A percentile compares a stretch with the other conserved stretches of the same genome.
phyloP scores from a whole-genome alignment of 2,797 vertebrate genomes.

The Pantherophis alleghaniensis region DNA sequence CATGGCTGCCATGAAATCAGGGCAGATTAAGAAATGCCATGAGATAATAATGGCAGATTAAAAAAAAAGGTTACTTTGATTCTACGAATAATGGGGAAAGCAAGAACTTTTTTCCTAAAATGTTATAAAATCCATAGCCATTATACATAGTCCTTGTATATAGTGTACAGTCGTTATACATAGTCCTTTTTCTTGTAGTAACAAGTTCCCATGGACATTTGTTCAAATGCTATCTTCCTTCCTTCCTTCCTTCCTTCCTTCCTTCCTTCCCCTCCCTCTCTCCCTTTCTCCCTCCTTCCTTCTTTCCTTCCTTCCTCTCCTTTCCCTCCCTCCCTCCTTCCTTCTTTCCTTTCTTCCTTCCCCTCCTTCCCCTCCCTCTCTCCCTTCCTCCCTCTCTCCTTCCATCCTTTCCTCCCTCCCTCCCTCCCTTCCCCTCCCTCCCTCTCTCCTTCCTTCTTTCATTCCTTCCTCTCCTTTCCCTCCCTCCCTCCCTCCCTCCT shows the following conservation, averaged over 20 bases:
- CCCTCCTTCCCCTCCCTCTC: background rate
- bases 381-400: too few species aligned
- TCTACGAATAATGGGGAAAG: background rate
- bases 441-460: too few species aligned
- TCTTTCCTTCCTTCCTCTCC: too few species aligned
- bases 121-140: background rate
- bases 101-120: background rate
- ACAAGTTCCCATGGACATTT: background rate
- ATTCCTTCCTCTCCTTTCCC: background rate
- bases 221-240: background rate
- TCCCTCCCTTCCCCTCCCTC: background rate
- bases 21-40: background rate
- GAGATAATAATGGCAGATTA: background rate
- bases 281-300: too few species aligned
- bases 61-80: background rate
- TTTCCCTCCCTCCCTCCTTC: accelerated
- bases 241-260: too few species aligned
- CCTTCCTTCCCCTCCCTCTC: too few species aligned
- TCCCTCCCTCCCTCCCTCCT: too few species aligned
- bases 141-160: background rate
- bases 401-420: too few species aligned
- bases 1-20: background rate
- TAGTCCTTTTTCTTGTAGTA: background rate
- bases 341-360: too few species aligned
- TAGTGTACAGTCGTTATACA: background rate